phyloP scores from a whole-genome alignment of 2,113 vertebrate species.

The Rhea pennata region DNA sequence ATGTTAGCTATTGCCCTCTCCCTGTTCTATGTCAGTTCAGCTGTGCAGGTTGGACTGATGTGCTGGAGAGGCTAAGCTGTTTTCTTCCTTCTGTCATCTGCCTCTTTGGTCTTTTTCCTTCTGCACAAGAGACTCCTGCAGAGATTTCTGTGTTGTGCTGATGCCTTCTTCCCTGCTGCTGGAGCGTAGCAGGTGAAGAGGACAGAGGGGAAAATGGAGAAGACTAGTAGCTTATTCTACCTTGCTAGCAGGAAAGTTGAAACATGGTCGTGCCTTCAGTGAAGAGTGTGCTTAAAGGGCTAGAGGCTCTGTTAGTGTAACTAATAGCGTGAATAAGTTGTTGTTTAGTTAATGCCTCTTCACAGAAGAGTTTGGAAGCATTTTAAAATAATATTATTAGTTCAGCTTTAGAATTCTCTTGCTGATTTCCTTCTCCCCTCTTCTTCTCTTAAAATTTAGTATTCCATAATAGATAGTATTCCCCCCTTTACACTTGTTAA shows the following conservation, averaged over 20 bases:
- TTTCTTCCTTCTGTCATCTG: neutral
- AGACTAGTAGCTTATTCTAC: neutral
- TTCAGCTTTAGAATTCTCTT: neutral
- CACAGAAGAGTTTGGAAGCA: neutral
- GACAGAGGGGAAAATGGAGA: neutral
- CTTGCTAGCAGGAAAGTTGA: neutral
- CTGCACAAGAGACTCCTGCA: neutral
- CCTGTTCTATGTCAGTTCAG: neutral
- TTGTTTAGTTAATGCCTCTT: neutral
- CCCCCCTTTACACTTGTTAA: neutral
- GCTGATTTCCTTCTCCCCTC: neutral
- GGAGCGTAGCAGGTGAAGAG: neutral
- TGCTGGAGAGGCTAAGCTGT: neutral
- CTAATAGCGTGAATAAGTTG: neutral
- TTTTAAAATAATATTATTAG: neutral
- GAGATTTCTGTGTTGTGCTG: neutral
- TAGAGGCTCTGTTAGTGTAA: neutral
- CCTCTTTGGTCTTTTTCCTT: neutral
- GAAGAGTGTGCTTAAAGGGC: neutral
- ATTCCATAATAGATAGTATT: neutral
- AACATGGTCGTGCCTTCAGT: neutral
- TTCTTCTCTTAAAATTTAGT: neutral
- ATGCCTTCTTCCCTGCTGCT: neutral
- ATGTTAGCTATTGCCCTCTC: neutral
- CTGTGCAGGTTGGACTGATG: neutral